A percentile compares a stretch with the other conserved stretches of the same genome.
Evolutionary conservation across 2,888 invertebrate species (phyloP).

Genomic region (Pharmacophagus antenor): DNA sequence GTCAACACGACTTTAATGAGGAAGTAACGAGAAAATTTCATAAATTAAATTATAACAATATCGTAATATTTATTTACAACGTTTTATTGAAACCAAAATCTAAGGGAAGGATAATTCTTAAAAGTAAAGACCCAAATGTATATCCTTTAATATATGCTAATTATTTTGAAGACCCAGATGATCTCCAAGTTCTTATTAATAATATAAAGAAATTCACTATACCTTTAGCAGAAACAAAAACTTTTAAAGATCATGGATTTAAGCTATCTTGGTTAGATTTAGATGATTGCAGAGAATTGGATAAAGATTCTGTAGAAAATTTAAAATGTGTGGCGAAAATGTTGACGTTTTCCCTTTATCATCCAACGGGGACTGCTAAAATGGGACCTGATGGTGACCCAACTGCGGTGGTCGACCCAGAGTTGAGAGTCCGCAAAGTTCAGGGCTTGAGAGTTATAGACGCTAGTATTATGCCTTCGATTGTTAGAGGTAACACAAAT

Average conservation of each 20-base stretch:
- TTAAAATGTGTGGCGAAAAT: slow-evolving; percentile 33
- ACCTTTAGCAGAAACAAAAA: slow-evolving; percentile 48
- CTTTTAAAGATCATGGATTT: slow-evolving; percentile 48
- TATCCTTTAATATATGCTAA: slow-evolving; percentile 71
- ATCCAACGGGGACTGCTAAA: slow-evolving; percentile 84
- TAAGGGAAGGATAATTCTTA: slow-evolving; percentile 83
- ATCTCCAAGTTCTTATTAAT: slow-evolving; percentile 59
- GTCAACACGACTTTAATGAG: slow-evolving; percentile 46
- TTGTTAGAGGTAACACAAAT: slow-evolving; percentile 83
- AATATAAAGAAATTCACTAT: slow-evolving; percentile 44
- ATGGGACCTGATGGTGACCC: slow-evolving; percentile 76
- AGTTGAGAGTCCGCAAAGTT: slow-evolving; percentile 39
- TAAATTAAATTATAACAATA: slow-evolving; percentile 48
- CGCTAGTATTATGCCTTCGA: slow-evolving; percentile 84
- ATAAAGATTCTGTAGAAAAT: slow-evolving; percentile 40
- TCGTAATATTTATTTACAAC: slow-evolving; percentile 71
- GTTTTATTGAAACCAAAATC: slow-evolving; percentile 85
- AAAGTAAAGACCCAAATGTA: slow-evolving; percentile 73
- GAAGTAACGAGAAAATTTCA: slow-evolving; percentile 46
- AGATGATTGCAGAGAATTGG: slow-evolving; percentile 49
- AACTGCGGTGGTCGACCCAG: slow-evolving; percentile 31
- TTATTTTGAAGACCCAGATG: slow-evolving; percentile 81
- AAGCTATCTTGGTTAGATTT: slow-evolving; percentile 54
- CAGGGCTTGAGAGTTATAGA: slow-evolving; percentile 82
- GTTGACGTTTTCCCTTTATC: slow-evolving; percentile 80